Conservation (phyloP, 2,113 vertebrate genomes). For the Progne subis region DNA sequence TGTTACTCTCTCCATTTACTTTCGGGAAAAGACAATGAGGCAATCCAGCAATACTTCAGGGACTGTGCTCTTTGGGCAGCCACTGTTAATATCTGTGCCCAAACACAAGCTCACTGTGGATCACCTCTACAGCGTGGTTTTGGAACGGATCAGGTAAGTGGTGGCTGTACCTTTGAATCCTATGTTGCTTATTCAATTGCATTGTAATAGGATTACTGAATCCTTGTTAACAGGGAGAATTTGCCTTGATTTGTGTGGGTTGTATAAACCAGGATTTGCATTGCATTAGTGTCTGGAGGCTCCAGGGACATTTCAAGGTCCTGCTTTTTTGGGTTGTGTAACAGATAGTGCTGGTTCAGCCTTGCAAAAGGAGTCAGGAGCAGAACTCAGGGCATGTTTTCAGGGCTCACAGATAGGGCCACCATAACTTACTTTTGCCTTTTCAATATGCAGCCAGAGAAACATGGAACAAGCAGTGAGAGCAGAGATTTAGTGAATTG, state of each 20-base stretch:
- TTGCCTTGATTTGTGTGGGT: not conserved
- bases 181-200: rapidly evolving
- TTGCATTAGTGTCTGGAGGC: not conserved
- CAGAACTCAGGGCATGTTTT: not conserved
- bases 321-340: not conserved
- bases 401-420: not conserved
- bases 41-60: slow-evolving; percentile 80
- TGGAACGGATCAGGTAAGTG: slow-evolving; percentile 89
- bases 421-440: not conserved
- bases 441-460: not conserved
- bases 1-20: slow-evolving; percentile 90
- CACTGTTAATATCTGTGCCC: slow-evolving; percentile 87
- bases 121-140: slow-evolving; percentile 83
- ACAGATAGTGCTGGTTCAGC: not conserved
- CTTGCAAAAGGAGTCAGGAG: not conserved
- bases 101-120: slow-evolving; percentile 87
- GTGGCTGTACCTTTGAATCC: not conserved
- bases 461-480: not conserved
- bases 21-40: slow-evolving; percentile 88
- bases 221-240: not conserved
- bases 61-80: slow-evolving; percentile 90
- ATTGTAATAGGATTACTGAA: not conserved
- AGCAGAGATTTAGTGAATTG: not conserved
- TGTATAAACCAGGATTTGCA: not conserved
- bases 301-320: not conserved